Evolutionary conservation across 2,113 vertebrate genomes (phyloP), one percentile per base, ranked within the genome.

Genomic region (Chaetodon trifascialis): DNA sequence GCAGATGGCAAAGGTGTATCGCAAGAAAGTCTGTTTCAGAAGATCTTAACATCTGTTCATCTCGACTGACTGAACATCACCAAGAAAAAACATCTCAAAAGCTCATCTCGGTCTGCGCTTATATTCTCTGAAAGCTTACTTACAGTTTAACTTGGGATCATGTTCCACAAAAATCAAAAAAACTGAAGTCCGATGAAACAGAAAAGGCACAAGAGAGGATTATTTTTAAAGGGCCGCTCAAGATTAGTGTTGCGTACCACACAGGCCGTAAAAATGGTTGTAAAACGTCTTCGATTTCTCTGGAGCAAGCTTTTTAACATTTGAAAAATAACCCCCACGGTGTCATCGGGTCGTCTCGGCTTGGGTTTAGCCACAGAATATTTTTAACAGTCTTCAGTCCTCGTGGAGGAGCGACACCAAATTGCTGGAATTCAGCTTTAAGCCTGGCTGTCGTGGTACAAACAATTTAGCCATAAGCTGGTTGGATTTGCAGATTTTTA

Each of bases 31-130:
- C 63, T 0, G 49, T 58, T 65, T 68, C 40, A 66, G 38, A 72
- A 68, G 54, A 56, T 51, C 56, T n/a, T 21, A 74, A 56, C 82
- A 84, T 79, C 87, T 82, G 84, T 42, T 34, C 65, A 15, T 78
- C 74, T 59, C 54, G 8, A 46, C 17, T 14, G 4, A 30, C 30
- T 30, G 30, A 30, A 30, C 30, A 30, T 2, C 30, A 49, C 30
- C 30, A 30, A 30, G 30, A 30, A 30, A 30, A 30, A 30, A 30
- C 30, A 30, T 30, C 30, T 30, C 5, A 75, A 40, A 51, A 4
- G 8, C 44, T 4, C 46, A 2, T 9, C 11, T 51, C 12, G 6
- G 30, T 11, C 21, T 17, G 42, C 17, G 17, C 2, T 25, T n/a
- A 25, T 1, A 15, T 34, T 34, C 40, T 47, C 1, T 38, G n/a